Conservation (phyloP, 2,113 vertebrate genomes). For the Lepus europaeus region DNA sequence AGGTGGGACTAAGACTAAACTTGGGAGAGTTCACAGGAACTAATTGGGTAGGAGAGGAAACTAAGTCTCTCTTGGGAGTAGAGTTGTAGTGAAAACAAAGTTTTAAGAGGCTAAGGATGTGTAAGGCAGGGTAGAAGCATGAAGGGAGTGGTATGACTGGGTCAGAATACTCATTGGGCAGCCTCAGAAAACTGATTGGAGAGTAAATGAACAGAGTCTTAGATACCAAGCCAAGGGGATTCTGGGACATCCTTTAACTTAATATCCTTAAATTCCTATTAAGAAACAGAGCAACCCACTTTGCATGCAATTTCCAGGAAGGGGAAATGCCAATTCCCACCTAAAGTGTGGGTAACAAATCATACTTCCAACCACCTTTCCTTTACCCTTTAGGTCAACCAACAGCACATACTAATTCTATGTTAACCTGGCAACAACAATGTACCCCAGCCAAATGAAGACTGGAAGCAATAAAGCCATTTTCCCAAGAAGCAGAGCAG, state of each 20-base stretch:
- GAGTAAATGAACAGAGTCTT: neutral
- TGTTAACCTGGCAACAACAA: neutral
- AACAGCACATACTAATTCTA: neutral
- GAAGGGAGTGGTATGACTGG: neutral
- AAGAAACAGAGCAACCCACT: neutral
- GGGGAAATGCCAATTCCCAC: neutral
- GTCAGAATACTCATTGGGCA: neutral
- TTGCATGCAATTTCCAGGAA: neutral
- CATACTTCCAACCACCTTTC: neutral
- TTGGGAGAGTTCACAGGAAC: neutral
- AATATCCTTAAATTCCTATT: neutral
- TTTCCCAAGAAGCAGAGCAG: neutral
- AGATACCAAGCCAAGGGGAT: neutral
- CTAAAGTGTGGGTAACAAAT: neutral
- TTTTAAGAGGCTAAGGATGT: neutral
- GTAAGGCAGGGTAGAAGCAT: accelerated
- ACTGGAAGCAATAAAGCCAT: neutral
- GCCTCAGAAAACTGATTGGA: neutral
- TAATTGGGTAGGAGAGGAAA: neutral
- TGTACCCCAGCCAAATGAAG: neutral
- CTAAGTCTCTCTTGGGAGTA: neutral
- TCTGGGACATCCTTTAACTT: neutral
- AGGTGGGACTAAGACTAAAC: neutral
- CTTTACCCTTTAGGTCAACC: neutral
- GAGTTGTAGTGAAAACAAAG: neutral